Conservation (phyloP, 2,888 invertebrate species). For the Laspeyria flexula region DNA sequence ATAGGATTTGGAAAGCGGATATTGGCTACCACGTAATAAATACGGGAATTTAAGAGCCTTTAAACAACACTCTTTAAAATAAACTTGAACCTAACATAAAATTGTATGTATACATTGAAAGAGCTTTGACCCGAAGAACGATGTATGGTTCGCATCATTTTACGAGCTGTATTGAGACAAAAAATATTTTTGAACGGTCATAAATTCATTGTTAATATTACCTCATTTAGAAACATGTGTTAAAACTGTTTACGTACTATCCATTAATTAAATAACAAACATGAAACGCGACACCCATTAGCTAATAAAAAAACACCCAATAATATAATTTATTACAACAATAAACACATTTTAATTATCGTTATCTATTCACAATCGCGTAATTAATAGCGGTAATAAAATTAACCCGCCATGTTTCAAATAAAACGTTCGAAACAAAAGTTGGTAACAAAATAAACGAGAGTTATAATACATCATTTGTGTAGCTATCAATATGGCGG, state of each 20-base stretch:
- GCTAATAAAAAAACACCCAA: slow-evolving; percentile 37
- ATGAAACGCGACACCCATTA: slow-evolving; percentile 38
- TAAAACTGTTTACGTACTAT: slow-evolving; percentile 18
- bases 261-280: slow-evolving; percentile 38
- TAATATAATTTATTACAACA: slow-evolving; percentile 44
- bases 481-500: slow-evolving; percentile 83
- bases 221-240: slow-evolving; percentile 33
- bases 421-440: slow-evolving; percentile 57
- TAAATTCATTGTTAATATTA: slow-evolving; percentile 8
- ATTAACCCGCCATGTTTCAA: slow-evolving; percentile 58
- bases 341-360: slow-evolving; percentile 57
- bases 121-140: too few species aligned
- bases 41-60: too few species aligned
- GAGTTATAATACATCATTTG: slow-evolving; percentile 77
- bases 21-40: not conserved
- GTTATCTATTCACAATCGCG: slow-evolving; percentile 55
- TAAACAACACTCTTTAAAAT: too few species aligned
- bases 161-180: too few species aligned
- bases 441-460: slow-evolving; percentile 69
- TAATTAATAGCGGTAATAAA: slow-evolving; percentile 62
- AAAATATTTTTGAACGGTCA: not conserved
- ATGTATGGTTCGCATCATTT: too few species aligned
- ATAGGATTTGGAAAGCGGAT: not conserved
- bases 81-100: too few species aligned
- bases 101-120: too few species aligned